Percentiles rank a stretch among this genome's conserved stretches.
Conservation (phyloP, 2,888 invertebrate genomes). For the Balanococcus diminutus region DNA sequence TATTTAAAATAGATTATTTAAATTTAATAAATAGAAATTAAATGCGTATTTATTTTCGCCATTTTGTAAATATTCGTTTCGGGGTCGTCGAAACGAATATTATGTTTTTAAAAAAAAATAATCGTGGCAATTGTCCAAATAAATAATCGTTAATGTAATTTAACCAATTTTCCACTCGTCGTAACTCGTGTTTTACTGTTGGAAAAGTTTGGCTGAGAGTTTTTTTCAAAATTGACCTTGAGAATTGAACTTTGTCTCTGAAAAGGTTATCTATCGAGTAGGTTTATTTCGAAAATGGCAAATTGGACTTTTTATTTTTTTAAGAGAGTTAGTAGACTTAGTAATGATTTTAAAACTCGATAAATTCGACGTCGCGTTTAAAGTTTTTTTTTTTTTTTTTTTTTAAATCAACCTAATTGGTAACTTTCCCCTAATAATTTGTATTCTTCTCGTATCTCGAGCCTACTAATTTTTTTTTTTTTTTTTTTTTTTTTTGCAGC, state of each 20-base stretch:
- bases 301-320: not conserved
- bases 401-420: too few relatives aligned
- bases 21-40: not conserved
- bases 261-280: not conserved
- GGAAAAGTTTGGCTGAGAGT: not conserved
- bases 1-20: not conserved
- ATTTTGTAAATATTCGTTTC: not conserved
- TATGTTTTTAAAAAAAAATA: not conserved
- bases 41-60: not conserved
- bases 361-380: not conserved
- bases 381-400: not conserved
- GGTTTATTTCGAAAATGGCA: not conserved
- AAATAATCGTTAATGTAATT: not conserved
- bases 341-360: not conserved
- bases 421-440: too few relatives aligned
- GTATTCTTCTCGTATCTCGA: not conserved
- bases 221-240: not conserved
- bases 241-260: not conserved
- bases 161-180: not conserved
- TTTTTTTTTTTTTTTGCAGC: not conserved
- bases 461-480: not conserved
- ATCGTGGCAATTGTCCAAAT: conserved; percentile 3
- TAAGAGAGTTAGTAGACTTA: not conserved
- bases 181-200: not conserved
- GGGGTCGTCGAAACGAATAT: not conserved